Conservation (phyloP, 2,888 invertebrate genomes). For the Acanthosoma haemorrhoidale region DNA sequence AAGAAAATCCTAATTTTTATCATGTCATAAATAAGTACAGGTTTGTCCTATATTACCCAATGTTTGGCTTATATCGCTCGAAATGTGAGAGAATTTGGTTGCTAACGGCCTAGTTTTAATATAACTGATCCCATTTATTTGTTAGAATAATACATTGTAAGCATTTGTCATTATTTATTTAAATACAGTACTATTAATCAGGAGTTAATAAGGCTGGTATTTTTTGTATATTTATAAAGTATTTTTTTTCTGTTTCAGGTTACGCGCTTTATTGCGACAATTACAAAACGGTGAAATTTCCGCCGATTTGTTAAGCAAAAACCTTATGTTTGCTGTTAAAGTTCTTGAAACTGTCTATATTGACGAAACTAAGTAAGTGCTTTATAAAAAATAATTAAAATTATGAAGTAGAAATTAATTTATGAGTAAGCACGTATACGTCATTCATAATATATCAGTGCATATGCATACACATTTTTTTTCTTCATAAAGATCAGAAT, state of each 20-base stretch:
- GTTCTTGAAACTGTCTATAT: conserved; percentile 89
- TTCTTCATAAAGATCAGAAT: not conserved
- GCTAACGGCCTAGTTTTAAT: too few species aligned
- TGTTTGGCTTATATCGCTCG: too few species aligned
- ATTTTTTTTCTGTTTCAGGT: conserved; percentile 55
- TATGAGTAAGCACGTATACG: not conserved
- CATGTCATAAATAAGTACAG: too few species aligned
- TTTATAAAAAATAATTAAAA: too few species aligned
- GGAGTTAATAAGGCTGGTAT: too few species aligned
- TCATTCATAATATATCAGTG: conserved; percentile 1
- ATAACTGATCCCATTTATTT: too few species aligned
- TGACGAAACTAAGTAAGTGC: conserved; percentile 85
- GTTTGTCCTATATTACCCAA: too few species aligned
- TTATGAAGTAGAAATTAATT: not conserved
- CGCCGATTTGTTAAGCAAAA: conserved; percentile 81
- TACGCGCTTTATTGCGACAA: conserved; percentile 83
- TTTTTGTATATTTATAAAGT: conserved; percentile 10
- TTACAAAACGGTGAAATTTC: conserved; percentile 82
- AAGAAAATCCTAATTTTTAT: too few species aligned
- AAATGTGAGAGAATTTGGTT: too few species aligned
- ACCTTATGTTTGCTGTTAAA: conserved; percentile 86
- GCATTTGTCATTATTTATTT: too few species aligned
- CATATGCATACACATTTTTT: not conserved
- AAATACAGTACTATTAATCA: too few species aligned
- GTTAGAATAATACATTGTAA: too few species aligned